A percentile compares a stretch with the other conserved stretches of the same genome.
Evolutionary conservation across 2,797 vertebrate species (phyloP).

Genomic region (Eulemur albifrons): DNA sequence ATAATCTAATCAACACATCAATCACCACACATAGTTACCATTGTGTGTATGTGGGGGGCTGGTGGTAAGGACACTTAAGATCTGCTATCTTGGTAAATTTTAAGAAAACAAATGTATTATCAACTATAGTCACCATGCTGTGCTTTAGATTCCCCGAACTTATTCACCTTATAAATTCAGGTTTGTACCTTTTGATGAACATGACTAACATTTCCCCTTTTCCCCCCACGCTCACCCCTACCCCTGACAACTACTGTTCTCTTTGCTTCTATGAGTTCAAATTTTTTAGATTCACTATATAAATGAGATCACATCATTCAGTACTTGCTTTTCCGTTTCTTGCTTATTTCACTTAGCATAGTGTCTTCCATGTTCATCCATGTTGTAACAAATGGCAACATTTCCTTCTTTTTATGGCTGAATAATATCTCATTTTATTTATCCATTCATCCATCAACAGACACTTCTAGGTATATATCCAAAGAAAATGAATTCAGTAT

Average conservation of each 20-base stretch:
- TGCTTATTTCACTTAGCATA: background rate
- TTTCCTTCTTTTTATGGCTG: background rate
- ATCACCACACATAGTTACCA: background rate
- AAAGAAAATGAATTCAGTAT: background rate
- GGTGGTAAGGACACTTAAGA: background rate
- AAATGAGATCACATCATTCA: background rate
- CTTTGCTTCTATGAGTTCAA: background rate
- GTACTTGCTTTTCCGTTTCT: background rate
- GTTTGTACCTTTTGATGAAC: background rate
- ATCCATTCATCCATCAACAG: background rate
- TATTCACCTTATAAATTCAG: background rate
- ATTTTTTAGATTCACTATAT: background rate
- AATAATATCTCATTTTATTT: background rate
- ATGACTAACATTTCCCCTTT: background rate
- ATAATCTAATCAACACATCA: background rate
- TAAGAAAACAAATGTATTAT: background rate
- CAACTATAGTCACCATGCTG: background rate
- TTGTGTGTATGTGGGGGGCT: background rate
- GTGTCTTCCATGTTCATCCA: background rate
- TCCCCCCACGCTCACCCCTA: background rate
- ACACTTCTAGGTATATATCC: background rate
- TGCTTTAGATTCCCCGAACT: background rate
- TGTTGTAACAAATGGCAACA: background rate
- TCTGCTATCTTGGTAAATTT: background rate
- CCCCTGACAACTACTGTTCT: background rate